phyloP scores from a whole-genome alignment of 2,888 invertebrate genomes.

The Cabera pusaria region DNA sequence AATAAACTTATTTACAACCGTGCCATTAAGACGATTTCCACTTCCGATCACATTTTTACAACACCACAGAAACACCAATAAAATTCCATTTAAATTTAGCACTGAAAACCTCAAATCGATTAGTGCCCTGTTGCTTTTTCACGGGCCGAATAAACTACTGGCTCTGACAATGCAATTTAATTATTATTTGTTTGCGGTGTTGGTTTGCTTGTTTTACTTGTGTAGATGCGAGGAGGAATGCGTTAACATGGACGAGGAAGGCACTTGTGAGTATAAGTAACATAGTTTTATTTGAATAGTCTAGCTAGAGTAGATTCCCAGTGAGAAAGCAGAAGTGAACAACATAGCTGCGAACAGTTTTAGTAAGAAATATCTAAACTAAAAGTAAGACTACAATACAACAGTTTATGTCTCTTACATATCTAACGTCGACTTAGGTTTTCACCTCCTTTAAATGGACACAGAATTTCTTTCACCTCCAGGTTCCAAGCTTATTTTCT shows the following conservation, averaged over 20 bases:
- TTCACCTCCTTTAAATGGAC: too few species aligned
- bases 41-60: conserved; percentile 18
- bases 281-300: too few species aligned
- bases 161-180: conserved; percentile 34
- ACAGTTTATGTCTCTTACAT: too few species aligned
- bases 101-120: conserved; percentile 26
- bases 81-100: conserved; percentile 33
- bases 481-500: too few species aligned
- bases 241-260: conserved; percentile 35
- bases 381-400: too few species aligned
- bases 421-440: too few species aligned
- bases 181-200: conserved; percentile 31
- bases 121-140: conserved; percentile 33
- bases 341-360: too few species aligned
- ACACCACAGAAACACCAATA: conserved; percentile 19
- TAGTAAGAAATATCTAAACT: too few species aligned
- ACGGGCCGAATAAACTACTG: conserved; percentile 32
- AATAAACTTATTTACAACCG: not conserved
- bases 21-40: conserved; percentile 11
- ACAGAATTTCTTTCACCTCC: too few species aligned
- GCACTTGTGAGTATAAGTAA: conserved; percentile 38
- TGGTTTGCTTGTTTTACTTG: conserved; percentile 31
- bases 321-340: too few species aligned
- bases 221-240: conserved; percentile 33
- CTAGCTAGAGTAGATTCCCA: too few species aligned